phyloP scores from a whole-genome alignment of 2,888 invertebrate species.

The Drosophila ezoana region DNA sequence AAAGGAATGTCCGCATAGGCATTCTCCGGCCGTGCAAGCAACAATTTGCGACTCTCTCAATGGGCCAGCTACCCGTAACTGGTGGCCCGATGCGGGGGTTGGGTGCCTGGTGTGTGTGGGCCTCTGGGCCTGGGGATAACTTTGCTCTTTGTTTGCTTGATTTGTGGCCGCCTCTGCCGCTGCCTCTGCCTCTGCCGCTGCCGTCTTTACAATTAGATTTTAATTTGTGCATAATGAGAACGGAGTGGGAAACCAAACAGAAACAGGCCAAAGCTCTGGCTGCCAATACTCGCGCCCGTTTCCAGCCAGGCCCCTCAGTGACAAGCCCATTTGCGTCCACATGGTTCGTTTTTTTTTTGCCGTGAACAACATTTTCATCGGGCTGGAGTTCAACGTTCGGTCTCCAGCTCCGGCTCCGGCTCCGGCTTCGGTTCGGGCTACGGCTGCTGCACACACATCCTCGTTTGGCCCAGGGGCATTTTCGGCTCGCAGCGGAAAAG shows the following conservation, averaged over 20 bases:
- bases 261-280: conserved; percentile 14
- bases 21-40: conserved; percentile 22
- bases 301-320: conserved; percentile 34
- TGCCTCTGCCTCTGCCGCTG: conserved; percentile 12
- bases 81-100: conserved; percentile 8
- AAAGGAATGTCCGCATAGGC: conserved; percentile 74
- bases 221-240: conserved; percentile 66
- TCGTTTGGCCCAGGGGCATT: conserved; percentile 65
- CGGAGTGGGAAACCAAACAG: conserved; percentile 45
- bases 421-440: not conserved
- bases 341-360: not conserved
- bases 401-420: conserved; percentile 1
- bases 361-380: conserved; percentile 24
- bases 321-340: conserved; percentile 45
- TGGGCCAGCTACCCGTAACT: conserved; percentile 15
- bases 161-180: conserved; percentile 47
- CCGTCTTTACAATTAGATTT: conserved; percentile 65
- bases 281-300: conserved; percentile 29
- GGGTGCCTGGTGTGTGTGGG: not conserved
- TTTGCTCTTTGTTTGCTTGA: conserved; percentile 64
- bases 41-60: conserved; percentile 30
- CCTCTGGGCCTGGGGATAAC: conserved; percentile 37
- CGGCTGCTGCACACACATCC: conserved; percentile 33
- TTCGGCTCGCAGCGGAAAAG: conserved; percentile 56
- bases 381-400: conserved; percentile 8